A percentile compares a stretch with the other conserved stretches of the same genome.
Evolutionary conservation across 2,797 vertebrate genomes (phyloP).

Genomic region (Sebastes trivittatus): DNA sequence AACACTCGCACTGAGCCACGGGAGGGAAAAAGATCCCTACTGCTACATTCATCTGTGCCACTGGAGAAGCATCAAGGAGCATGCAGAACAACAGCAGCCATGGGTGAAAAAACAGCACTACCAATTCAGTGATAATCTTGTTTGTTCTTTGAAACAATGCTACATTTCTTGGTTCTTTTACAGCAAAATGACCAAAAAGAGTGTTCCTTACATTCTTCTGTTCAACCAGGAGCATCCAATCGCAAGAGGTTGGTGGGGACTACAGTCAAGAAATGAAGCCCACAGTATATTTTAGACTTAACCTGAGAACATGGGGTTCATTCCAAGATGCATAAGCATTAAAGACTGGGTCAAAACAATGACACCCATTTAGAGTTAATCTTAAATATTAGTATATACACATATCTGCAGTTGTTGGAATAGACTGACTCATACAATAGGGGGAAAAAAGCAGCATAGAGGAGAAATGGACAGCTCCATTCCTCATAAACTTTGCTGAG

Average conservation of each 20-base stretch:
- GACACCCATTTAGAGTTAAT: constrained; percentile 13
- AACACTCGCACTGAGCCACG: constrained; percentile 50
- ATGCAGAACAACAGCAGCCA: constrained; percentile 33
- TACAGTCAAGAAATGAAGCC: constrained; percentile 78
- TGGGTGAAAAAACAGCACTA: constrained; percentile 20
- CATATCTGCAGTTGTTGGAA: constrained; percentile 2
- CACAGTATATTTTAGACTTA: constrained; percentile 67
- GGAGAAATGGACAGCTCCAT: neutral
- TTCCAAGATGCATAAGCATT: constrained; percentile 40
- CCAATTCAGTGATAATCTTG: constrained; percentile 20
- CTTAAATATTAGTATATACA: neutral
- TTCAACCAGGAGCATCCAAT: constrained; percentile 82
- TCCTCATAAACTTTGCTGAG: neutral
- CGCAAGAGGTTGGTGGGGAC: constrained; percentile 76
- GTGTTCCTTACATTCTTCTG: constrained; percentile 80
- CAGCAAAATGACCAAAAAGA: constrained; percentile 71
- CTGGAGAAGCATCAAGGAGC: constrained; percentile 33
- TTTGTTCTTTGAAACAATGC: constrained; percentile 41
- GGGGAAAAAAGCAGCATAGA: neutral
- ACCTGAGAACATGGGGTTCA: constrained; percentile 50
- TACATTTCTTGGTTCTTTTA: constrained; percentile 54
- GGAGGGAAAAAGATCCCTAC: neutral
- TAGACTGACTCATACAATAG: neutral
- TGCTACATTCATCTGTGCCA: constrained; percentile 35
- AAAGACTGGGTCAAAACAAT: constrained; percentile 29